These are phyloP conservation scores for Drosophila kuntzei DNA, from an alignment of 2,888 invertebrate species.

Conservation along the genomic window DNA sequence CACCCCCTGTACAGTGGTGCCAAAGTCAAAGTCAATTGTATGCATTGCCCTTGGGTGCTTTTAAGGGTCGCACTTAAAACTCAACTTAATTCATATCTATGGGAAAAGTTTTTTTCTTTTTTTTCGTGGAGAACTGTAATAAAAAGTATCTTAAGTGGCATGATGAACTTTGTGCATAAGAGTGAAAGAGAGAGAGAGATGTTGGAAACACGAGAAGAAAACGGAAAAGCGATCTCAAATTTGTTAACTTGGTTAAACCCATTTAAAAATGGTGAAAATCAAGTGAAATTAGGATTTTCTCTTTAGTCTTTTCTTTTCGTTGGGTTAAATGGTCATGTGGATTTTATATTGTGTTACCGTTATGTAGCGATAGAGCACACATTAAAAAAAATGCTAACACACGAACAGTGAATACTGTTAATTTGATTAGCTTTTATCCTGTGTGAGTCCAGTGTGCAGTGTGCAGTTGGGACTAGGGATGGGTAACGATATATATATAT, in stretches of 20 bases:
- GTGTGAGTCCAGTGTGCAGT: conserved; percentile 26
- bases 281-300: conserved; percentile 20
- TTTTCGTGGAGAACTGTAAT: conserved; percentile 16
- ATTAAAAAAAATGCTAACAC: neutral
- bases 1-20: conserved; percentile 7
- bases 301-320: neutral
- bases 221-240: neutral
- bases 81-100: neutral
- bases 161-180: conserved; percentile 12
- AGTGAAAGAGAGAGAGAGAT: neutral
- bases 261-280: conserved; percentile 9
- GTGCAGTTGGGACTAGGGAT: too few species aligned
- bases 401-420: conserved; percentile 4
- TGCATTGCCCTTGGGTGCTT: conserved; percentile 9
- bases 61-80: conserved; percentile 15
- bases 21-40: neutral
- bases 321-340: conserved; percentile 18
- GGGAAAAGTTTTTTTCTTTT: conserved; percentile 17
- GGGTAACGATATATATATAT: too few species aligned
- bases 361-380: neutral
- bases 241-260: neutral
- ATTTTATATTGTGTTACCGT: conserved; percentile 14
- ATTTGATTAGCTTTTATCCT: conserved; percentile 23
- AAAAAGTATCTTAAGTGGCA: conserved; percentile 17
- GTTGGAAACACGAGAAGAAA: neutral